phyloP scores from a whole-genome alignment of 2,888 invertebrate genomes.

The Caenorhabditis sp. region DNA sequence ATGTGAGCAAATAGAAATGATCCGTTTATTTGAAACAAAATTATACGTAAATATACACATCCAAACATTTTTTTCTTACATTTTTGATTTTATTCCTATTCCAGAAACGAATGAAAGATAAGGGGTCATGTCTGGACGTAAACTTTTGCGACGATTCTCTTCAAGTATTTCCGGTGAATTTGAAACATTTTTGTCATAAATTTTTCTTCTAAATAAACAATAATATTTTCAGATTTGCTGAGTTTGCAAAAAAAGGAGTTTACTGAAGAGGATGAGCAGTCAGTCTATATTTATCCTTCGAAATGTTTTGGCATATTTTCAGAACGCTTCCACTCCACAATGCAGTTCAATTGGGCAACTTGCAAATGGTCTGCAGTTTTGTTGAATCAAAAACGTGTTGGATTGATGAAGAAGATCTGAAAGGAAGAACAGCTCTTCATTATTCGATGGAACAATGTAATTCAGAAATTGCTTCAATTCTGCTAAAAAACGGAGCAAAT shows the following conservation, averaged over 20 bases:
- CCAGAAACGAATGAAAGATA: slow-evolving; percentile 1
- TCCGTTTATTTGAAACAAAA: background rate
- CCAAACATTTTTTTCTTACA: background rate
- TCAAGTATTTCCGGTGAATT: slow-evolving; percentile 52
- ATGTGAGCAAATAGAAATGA: background rate
- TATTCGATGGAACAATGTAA: slow-evolving; percentile 43
- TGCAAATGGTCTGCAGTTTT: slow-evolving; percentile 39
- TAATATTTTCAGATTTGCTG: slow-evolving; percentile 42
- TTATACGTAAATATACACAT: background rate
- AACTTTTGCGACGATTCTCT: slow-evolving; percentile 49
- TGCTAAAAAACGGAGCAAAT: slow-evolving; percentile 43
- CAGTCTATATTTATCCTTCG: background rate
- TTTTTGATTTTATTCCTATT: background rate
- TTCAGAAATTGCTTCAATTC: slow-evolving; percentile 42
- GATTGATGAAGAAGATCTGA: slow-evolving; percentile 48
- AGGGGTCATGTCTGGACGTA: slow-evolving; percentile 27
- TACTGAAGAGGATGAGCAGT: slow-evolving; percentile 38
- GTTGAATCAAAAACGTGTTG: slow-evolving; percentile 40
- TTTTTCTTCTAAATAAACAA: slow-evolving; percentile 3
- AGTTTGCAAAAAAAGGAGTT: slow-evolving; percentile 41
- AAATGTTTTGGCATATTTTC: background rate
- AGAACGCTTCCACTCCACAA: slow-evolving; percentile 45
- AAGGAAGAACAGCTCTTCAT: slow-evolving; percentile 54
- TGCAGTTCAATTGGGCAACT: slow-evolving; percentile 53
- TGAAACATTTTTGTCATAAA: background rate